Conservation (phyloP, 2,797 vertebrate species). For the Psittacula derbiana region DNA sequence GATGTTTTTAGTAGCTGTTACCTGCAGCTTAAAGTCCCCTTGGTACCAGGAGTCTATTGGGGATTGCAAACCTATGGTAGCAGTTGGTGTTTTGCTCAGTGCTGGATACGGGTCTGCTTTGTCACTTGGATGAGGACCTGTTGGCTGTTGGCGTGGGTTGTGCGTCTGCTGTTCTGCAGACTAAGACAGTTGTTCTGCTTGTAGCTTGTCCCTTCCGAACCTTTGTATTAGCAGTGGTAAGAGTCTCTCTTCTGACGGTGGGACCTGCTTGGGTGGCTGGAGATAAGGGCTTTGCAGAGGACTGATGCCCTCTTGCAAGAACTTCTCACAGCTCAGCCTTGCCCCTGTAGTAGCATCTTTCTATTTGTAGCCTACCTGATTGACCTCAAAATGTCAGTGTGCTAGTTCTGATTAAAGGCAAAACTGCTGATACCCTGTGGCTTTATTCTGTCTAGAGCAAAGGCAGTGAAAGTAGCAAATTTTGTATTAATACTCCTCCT, state of each 20-base stretch:
- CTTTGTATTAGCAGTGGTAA: background rate
- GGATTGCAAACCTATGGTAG: background rate
- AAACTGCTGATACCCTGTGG: background rate
- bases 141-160: background rate
- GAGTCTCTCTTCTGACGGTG: background rate
- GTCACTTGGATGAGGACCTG: background rate
- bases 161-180: background rate
- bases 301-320: background rate
- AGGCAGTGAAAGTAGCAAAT: background rate
- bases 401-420: background rate
- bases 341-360: background rate
- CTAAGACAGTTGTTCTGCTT: background rate
- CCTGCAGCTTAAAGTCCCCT: background rate
- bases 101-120: background rate
- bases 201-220: background rate
- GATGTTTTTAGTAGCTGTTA: background rate
- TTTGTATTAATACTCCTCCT: background rate
- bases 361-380: background rate
- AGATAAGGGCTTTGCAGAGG: background rate
- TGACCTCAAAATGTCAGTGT: constrained; percentile 28
- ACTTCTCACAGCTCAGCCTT: background rate
- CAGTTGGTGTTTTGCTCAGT: background rate
- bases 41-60: background rate
- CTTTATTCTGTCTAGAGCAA: background rate
- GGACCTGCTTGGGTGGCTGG: background rate